A percentile compares a stretch with the other conserved stretches of the same genome.
Conservation (phyloP, 2,113 vertebrate species). For the Cyanoramphus novaezelandiae region DNA sequence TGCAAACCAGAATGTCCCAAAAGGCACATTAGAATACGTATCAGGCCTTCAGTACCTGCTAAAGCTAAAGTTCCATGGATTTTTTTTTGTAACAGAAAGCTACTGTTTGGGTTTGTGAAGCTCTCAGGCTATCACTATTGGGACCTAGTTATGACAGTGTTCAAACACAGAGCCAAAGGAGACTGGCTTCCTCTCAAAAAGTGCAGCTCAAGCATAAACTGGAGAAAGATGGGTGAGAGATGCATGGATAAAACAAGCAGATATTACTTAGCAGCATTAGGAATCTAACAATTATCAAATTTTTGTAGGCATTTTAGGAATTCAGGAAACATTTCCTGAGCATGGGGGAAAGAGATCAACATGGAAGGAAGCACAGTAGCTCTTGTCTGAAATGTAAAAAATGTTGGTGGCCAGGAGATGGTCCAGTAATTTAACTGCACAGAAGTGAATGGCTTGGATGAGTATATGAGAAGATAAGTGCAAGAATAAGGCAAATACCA, state of each 20-base stretch:
- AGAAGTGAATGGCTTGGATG: not conserved
- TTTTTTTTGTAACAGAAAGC: not conserved
- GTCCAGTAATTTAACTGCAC: not conserved
- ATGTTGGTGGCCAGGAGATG: not conserved
- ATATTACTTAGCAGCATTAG: not conserved
- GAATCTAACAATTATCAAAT: not conserved
- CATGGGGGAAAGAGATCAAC: not conserved
- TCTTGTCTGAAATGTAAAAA: not conserved
- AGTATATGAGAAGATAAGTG: not conserved
- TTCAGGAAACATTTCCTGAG: not conserved
- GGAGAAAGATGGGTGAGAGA: not conserved
- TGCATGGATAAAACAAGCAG: not conserved
- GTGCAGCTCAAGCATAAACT: not conserved
- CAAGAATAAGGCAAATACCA: not conserved
- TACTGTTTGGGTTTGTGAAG: not conserved
- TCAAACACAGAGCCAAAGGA: not conserved
- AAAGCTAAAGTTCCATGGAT: not conserved
- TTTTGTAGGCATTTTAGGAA: not conserved
- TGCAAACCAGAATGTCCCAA: not conserved
- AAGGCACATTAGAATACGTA: not conserved
- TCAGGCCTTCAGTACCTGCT: not conserved
- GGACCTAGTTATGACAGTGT: not conserved
- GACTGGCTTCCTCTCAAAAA: not conserved
- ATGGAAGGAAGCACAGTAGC: not conserved
- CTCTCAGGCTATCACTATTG: not conserved